Evolutionary conservation across 2,113 vertebrate genomes (phyloP).

Genomic region (Platycercus adscitus): DNA sequence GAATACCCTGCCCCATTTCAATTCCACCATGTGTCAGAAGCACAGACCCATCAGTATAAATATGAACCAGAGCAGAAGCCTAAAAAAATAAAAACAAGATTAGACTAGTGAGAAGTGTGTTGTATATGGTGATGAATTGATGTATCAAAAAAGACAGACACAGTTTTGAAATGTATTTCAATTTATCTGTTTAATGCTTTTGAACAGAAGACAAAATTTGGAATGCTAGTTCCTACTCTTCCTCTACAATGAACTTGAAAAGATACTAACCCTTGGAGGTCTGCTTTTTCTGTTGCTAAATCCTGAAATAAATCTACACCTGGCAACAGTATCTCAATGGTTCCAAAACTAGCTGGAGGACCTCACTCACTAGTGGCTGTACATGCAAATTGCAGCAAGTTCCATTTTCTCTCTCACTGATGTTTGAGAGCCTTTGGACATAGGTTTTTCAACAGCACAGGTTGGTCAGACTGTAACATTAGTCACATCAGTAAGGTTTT

Average conservation of each 20-base stretch:
- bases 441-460: neutral
- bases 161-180: neutral
- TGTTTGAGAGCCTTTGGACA: neutral
- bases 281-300: neutral
- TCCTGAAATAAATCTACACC: neutral
- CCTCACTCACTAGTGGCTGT: neutral
- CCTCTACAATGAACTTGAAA: neutral
- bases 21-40: constrained; percentile 84
- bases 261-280: neutral
- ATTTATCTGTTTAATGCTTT: neutral
- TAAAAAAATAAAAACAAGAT: constrained; percentile 32
- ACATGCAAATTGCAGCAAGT: neutral
- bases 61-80: constrained; percentile 85
- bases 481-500: neutral
- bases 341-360: neutral
- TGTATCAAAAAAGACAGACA: neutral
- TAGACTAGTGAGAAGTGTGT: neutral
- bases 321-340: neutral
- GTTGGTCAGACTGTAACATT: neutral
- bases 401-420: neutral
- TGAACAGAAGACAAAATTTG: neutral
- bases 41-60: constrained; percentile 88
- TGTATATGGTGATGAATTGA: neutral
- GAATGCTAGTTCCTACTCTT: neutral
- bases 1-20: constrained; percentile 89